Evolutionary conservation across 1,140 invertebrate species (phyloP), one percentile per base, ranked within the genome.

Genomic region (Spodoptera frugiperda): DNA sequence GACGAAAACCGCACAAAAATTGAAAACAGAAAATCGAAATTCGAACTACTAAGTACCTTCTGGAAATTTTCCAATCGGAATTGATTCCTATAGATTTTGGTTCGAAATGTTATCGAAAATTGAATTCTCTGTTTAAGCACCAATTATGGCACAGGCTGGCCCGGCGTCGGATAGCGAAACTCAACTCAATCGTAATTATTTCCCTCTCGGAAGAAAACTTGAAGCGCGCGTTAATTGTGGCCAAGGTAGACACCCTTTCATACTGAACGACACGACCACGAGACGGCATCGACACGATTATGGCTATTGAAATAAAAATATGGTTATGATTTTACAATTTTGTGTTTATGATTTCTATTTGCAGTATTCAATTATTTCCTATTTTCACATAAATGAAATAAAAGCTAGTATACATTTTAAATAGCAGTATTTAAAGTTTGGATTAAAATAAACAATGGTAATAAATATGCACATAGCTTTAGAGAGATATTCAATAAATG

Each of bases 141-240:
- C 90, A 91, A 91, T 91, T 91, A 89, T 81, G 84, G 80, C 84
- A 82, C 72, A 71, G 68, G 5, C 21, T 78, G 65, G 63, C 21
- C 74, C 72, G 79, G 86, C 87, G 86, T 90, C 90, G 89, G 89
- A 89, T 86, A 87, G 84, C 86, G 82, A 84, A 87, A 87, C 88
- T 88, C 85, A 89, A 89, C 84, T 89, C 88, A 90, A 91, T 91
- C 84, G 88, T 87, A 88, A 92, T 91, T 91, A 90, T 90, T 92
- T 91, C 86, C 84, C 85, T 82, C 84, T 89, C 82, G 80, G 83
- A 87, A 90, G 88, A 90, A 91, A 90, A 90, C 84, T 89, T 85
- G 84, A 84, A 82, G 82, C 88, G 83, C 85, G 77, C 85, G 85
- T 89, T 91, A 90, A 91, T 90, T 90, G 87, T 90, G 86, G 85